Percentiles rank a stretch among this genome's conserved stretches.
phyloP scores from a whole-genome alignment of 1,140 invertebrate genomes.

The Sipha flava region DNA sequence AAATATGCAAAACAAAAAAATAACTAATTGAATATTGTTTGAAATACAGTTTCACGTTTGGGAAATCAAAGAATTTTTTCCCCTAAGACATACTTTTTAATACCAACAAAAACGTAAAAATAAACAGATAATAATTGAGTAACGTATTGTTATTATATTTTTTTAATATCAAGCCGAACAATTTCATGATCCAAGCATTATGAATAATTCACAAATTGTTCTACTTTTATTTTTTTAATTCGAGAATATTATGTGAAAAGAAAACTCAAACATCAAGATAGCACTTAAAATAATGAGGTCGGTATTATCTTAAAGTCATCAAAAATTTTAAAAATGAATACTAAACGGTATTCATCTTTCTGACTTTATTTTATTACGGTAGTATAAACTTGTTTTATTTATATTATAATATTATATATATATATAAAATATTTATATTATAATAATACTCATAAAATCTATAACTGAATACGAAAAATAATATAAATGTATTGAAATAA shows the following conservation, averaged over 20 bases:
- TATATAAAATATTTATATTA: too few relatives aligned
- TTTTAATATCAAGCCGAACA: neutral
- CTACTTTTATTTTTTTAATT: neutral
- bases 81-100: neutral
- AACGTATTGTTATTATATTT: neutral
- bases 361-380: too few relatives aligned
- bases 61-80: neutral
- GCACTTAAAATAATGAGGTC: neutral
- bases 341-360: neutral
- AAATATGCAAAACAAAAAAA: neutral
- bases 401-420: too few relatives aligned
- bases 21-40: conserved; percentile 5
- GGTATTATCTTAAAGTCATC: neutral
- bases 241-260: neutral
- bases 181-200: neutral
- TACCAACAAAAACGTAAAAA: neutral
- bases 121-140: neutral
- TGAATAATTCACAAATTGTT: neutral
- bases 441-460: too few relatives aligned
- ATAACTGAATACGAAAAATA: too few relatives aligned
- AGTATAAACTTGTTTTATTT: too few relatives aligned
- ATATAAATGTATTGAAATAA: neutral
- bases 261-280: neutral
- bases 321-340: neutral
- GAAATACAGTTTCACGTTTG: neutral